These are phyloP conservation scores for Cyclopterus lumpus DNA, from an alignment of 2,797 vertebrate species.

Conservation along the genomic window DNA sequence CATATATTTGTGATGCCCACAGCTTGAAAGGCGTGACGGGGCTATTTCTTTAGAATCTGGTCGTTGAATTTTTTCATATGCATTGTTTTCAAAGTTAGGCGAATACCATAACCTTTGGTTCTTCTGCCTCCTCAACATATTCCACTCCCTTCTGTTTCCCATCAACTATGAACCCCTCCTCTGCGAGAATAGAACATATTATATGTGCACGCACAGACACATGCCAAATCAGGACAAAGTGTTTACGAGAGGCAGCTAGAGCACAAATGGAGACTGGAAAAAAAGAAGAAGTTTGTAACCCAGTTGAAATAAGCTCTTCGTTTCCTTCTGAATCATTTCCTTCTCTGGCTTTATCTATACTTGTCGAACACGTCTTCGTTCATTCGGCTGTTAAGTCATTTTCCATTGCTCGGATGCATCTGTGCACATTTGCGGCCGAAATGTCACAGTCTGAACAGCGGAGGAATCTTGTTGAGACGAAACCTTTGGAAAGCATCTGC, in stretches of 20 bases:
- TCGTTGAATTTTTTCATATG: background rate
- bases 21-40: background rate
- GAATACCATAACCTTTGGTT: background rate
- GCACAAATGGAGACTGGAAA: constrained; percentile 43
- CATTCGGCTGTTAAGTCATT: constrained; percentile 63
- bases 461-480: constrained; percentile 11
- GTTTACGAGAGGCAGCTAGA: constrained; percentile 39
- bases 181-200: constrained; percentile 19
- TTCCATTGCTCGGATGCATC: constrained; percentile 59
- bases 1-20: background rate
- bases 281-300: constrained; percentile 56
- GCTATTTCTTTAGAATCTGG: background rate
- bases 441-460: too few species aligned
- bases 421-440: constrained; percentile 13
- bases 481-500: constrained; percentile 3
- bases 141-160: constrained; percentile 2
- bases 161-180: background rate
- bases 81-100: background rate
- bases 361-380: constrained; percentile 64
- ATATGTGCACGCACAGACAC: constrained; percentile 17
- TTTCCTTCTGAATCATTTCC: constrained; percentile 40
- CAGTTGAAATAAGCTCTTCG: constrained; percentile 46
- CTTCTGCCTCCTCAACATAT: background rate
- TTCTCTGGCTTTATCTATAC: constrained; percentile 55
- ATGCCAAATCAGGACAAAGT: constrained; percentile 52